Evolutionary conservation across 1,140 invertebrate species (phyloP).

Genomic region (Drosophila asahinai): DNA sequence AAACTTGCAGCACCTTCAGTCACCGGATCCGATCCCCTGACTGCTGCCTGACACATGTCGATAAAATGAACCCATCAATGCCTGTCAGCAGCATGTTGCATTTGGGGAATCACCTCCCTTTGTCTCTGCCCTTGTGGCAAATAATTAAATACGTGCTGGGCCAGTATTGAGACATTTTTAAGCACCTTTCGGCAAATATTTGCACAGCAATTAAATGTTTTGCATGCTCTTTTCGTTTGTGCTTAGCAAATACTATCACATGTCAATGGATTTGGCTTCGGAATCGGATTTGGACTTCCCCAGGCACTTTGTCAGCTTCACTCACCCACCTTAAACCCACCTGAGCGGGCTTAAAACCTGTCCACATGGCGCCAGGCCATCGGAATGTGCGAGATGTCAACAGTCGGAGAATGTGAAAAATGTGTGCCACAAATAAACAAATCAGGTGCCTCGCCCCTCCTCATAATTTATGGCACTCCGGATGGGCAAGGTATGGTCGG

Average conservation of each 20-base stretch:
- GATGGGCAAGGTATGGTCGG: constrained; percentile 27
- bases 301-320: constrained; percentile 40
- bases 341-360: constrained; percentile 4
- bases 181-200: constrained; percentile 50
- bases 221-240: constrained; percentile 31
- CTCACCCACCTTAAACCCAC: neutral
- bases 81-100: constrained; percentile 4
- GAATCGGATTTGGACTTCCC: constrained; percentile 8
- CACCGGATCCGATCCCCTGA: neutral
- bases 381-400: constrained; percentile 42
- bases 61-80: constrained; percentile 19
- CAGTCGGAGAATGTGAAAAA: constrained; percentile 63
- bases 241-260: constrained; percentile 26
- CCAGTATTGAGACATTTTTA: constrained; percentile 30
- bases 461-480: constrained; percentile 62
- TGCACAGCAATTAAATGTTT: constrained; percentile 55
- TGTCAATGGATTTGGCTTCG: constrained; percentile 23
- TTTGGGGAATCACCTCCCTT: neutral
- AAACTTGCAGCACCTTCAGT: neutral
- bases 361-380: constrained; percentile 28
- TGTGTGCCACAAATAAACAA: constrained; percentile 72
- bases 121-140: constrained; percentile 19
- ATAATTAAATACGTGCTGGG: constrained; percentile 60
- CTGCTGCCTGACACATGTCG: neutral
- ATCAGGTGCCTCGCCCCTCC: constrained; percentile 64